Conservation (phyloP, 2,797 vertebrate species). For the Loris lydekkerianus region DNA sequence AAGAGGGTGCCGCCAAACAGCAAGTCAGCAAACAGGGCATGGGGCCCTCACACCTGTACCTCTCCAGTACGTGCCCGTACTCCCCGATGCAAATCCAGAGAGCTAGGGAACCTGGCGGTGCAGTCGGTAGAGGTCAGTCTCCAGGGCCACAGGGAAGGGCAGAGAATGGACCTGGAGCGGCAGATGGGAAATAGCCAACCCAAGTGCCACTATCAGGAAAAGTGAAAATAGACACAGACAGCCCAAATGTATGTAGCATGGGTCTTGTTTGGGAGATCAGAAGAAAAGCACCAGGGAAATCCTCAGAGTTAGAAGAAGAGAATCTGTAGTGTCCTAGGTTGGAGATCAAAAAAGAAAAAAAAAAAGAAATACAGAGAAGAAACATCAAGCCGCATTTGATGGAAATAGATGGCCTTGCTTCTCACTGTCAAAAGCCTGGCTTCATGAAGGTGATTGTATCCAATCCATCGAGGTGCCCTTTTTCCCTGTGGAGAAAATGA, state of each 20-base stretch:
- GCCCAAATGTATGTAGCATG: fast-evolving
- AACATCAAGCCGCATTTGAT: neutral
- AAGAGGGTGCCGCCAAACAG: neutral
- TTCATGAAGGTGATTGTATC: conserved; percentile 76
- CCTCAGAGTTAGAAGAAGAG: neutral
- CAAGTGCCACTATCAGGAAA: neutral
- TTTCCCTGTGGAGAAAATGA: conserved; percentile 6
- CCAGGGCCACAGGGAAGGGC: neutral
- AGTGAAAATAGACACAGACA: neutral
- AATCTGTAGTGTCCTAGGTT: neutral
- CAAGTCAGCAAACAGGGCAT: neutral
- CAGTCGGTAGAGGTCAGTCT: too few relatives aligned
- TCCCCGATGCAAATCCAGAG: neutral
- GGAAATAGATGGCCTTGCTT: neutral
- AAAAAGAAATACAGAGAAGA: neutral
- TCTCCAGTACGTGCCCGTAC: too few relatives aligned
- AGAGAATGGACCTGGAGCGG: neutral
- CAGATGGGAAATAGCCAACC: neutral
- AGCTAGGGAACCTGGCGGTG: too few relatives aligned
- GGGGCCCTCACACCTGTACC: neutral
- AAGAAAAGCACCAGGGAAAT: neutral
- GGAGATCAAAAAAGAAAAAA: neutral
- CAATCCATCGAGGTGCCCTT: neutral
- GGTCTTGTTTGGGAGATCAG: neutral
- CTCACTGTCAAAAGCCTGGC: conserved; percentile 65